Evolutionary conservation across 2,888 invertebrate species (phyloP), one percentile per base, ranked within the genome.

Genomic region (Daptonema setosum): DNA sequence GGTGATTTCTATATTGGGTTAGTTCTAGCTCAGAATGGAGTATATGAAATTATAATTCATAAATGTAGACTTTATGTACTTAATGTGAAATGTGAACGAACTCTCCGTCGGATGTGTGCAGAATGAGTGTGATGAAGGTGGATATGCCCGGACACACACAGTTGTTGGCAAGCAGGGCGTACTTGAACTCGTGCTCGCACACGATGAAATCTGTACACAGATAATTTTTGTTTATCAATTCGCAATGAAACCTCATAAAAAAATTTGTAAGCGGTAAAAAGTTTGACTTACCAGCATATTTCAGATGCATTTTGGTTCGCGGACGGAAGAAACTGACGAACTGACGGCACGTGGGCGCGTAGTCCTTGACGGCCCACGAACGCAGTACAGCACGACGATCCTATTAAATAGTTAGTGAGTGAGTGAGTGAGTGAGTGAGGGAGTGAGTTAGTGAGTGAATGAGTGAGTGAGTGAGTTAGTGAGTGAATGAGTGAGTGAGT

Each of bases 131-230:
- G 62, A 95, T 90, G 59, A 95, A 78, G 0, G 93, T 93, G 51
- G 93, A 93, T 20, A 90, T 88, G 22, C 93, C 95, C 0, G 93
- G 93, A 73, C 90, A 91, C 60, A 93, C 85, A 75, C 93, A 95
- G 75, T 95, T 95, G 77, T 95, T 95, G 60, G 95, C 93, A 63
- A 95, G 76, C 58, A 95, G 78, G 26, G 93, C 93, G 72, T 95
- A 95, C 74, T 95, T 95, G 76, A 95, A 91, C 75, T 95, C 95
- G 72, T 95, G 93, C 74, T 95, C 95, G 74, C 95, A 95, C 41
- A 95, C 93, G 22, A 93, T 87, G 73, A 87, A 90, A 72, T 95
- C 93, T 74, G 63, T 22, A n/a, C n/a, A n/a, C n/a, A n/a, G n/a
- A n/a, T n/a, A n/a, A 41, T 41, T n/a, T n/a, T n/a, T n/a, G n/a